phyloP scores from a whole-genome alignment of 2,113 vertebrate species.

The Pollachius pollachius region DNA sequence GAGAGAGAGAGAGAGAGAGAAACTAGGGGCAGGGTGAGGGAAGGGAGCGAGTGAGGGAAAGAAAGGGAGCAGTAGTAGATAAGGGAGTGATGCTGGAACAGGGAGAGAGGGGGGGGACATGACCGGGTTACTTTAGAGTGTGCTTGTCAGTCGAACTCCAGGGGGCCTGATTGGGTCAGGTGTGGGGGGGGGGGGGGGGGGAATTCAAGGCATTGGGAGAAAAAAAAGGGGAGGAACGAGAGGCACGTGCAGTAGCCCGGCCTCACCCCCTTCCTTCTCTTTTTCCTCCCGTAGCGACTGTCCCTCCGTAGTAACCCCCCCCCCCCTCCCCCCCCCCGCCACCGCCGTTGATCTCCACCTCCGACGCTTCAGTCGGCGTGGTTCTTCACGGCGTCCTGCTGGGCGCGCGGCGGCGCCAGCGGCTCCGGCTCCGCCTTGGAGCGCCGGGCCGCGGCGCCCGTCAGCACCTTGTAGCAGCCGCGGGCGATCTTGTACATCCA shows the following conservation, averaged over 20 bases:
- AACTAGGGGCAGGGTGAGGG: neutral
- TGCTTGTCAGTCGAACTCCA: conserved; percentile 41
- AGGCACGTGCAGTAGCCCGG: conserved; percentile 10
- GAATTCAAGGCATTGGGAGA: neutral
- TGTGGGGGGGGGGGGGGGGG: neutral
- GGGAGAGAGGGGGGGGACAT: neutral
- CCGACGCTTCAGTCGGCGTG: conserved; percentile 68
- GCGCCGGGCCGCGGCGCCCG: conserved; percentile 29
- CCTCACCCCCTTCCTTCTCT: conserved; percentile 10
- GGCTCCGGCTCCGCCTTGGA: conserved; percentile 26
- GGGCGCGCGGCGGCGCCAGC: conserved; percentile 4
- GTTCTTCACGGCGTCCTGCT: conserved; percentile 64
- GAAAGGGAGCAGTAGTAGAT: neutral
- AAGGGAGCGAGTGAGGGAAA: neutral
- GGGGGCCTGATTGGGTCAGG: neutral
- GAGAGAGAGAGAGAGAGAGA: conserved; percentile 22
- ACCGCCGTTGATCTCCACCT: neutral
- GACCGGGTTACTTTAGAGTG: conserved; percentile 26
- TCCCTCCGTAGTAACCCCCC: conserved; percentile 7
- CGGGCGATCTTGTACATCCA: conserved; percentile 79
- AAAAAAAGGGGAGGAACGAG: neutral
- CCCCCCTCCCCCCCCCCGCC: neutral
- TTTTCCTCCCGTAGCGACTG: conserved; percentile 7
- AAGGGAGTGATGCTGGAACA: neutral
- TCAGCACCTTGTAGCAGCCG: conserved; percentile 77